Evolutionary conservation across 2,888 invertebrate species (phyloP), one percentile per base, ranked within the genome.

Genomic region (Pimpla rufipes): DNA sequence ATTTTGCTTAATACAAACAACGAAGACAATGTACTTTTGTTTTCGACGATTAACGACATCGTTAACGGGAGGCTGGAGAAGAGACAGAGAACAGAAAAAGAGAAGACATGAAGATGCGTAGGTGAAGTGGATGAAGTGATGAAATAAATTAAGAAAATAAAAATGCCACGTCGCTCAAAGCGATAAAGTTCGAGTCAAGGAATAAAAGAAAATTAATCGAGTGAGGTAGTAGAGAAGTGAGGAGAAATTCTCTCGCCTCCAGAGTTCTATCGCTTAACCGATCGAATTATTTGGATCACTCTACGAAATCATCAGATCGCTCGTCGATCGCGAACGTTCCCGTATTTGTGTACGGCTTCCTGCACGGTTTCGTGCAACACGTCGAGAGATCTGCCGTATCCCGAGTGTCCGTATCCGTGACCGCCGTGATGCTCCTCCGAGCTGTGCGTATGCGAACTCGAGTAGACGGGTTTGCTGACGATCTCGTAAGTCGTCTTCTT

Each of bases 401-500:
- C 95, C 62, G 92, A 91, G 76, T 94, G 94, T 1, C 92, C 91
- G 73, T 95, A 94, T 16, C 94, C 94, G 29, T 62, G 68, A 23
- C 95, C 95, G n/a, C 94, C 95, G 80, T 96, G 96, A 83, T 96
- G 96, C 81, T 96, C 96, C 80, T 96, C 96, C 2, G 94, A 93
- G 62, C 95, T 95, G 89, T 96, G 96, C 0, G 96, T 95, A 88
- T 96, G 96, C 2, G 96, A 94, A 89, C 96, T 96, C 0, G 96
- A 95, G 91, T 97, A 97, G 0, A 97, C 94, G 0, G 97, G 97
- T 88, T 97, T 97, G 55, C 97, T 96, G 7, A 97, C 96, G 83
- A 97, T 97, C 93, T 97, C 97, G 90, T 97, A 97, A 0, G 97
- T 97, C 8, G 97, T 97, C 10, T 96, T 91, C 87, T 94, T 93